A percentile compares a stretch with the other conserved stretches of the same genome.
Conservation (phyloP, 2,888 invertebrate species). For the Athripsodes cinereus region DNA sequence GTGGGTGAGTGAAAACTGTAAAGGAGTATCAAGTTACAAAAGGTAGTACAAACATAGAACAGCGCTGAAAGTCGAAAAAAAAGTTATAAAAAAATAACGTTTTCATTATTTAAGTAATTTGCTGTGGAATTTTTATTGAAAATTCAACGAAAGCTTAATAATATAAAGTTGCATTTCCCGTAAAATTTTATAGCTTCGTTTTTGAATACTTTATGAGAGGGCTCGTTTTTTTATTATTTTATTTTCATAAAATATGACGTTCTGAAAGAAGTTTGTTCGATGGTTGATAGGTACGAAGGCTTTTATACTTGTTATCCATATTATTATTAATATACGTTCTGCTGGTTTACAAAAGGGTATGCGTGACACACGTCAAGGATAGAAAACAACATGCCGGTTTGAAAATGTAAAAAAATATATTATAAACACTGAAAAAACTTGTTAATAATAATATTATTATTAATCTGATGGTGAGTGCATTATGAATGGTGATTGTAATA, state of each 20-base stretch:
- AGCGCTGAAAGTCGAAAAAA: too few species aligned
- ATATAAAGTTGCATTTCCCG: neutral
- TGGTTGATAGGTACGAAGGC: too few species aligned
- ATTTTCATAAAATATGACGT: too few species aligned
- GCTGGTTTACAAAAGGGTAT: constrained; percentile 10
- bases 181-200: neutral
- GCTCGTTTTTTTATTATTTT: too few species aligned
- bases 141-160: neutral
- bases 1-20: too few species aligned
- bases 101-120: too few species aligned
- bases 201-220: neutral
- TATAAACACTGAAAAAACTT: constrained; percentile 1
- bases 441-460: neutral
- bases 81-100: too few species aligned
- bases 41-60: too few species aligned
- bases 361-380: constrained; percentile 25
- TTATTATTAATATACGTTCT: neutral
- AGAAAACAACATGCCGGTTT: constrained; percentile 10
- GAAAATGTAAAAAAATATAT: constrained; percentile 23
- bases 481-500: too few species aligned
- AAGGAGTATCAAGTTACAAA: too few species aligned
- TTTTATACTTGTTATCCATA: too few species aligned
- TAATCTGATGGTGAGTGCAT: neutral
- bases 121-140: neutral
- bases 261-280: too few species aligned